Conservation (phyloP, 2,113 vertebrate species). For the Spheniscus mendiculus region DNA sequence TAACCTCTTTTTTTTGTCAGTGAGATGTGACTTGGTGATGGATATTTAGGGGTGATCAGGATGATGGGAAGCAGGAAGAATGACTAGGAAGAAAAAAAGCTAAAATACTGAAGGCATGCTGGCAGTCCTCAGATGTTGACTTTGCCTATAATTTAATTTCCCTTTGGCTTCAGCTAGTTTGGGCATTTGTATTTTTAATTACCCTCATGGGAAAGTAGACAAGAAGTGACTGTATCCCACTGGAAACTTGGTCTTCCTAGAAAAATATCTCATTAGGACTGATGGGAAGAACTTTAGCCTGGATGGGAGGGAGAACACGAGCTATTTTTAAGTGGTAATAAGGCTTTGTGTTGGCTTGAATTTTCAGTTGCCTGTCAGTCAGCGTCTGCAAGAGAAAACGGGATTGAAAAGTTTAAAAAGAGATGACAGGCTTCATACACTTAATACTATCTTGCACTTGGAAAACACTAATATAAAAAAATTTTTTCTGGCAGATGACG, state of each 20-base stretch:
- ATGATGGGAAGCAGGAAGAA: not conserved
- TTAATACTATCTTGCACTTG: not conserved
- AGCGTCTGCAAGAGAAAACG: not conserved
- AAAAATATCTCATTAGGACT: not conserved
- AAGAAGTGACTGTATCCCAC: not conserved
- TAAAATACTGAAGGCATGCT: not conserved
- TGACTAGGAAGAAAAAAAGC: not conserved
- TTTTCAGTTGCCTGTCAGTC: not conserved
- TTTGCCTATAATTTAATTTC: not conserved
- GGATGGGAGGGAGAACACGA: not conserved
- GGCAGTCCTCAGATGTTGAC: not conserved
- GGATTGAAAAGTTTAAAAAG: not conserved
- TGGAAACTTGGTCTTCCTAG: not conserved
- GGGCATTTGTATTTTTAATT: not conserved
- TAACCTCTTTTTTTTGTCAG: not conserved
- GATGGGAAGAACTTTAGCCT: not conserved
- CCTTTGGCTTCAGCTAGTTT: not conserved
- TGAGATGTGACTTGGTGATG: not conserved
- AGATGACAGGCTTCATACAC: not conserved
- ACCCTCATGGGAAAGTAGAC: not conserved
- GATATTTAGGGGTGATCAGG: not conserved
- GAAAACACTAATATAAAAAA: not conserved
- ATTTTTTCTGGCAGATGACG: constrained; percentile 86
- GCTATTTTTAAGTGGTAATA: not conserved
- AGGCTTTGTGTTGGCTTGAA: not conserved